These are phyloP conservation scores for Iselma pallidipennis DNA, from an alignment of 2,888 invertebrate genomes.

Conservation along the genomic window DNA sequence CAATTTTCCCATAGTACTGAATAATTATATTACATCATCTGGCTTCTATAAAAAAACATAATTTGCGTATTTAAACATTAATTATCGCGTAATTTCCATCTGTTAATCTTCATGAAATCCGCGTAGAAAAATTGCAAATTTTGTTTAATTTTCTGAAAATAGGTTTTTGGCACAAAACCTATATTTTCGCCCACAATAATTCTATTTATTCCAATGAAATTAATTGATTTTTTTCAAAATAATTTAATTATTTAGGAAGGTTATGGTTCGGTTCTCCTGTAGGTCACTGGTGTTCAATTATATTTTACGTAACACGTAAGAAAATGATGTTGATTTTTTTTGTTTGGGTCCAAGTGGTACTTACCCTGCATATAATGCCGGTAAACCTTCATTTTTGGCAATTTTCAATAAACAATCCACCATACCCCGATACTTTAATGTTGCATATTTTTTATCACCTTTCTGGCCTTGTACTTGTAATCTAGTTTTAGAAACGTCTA, in stretches of 20 bases:
- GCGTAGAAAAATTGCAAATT: no score
- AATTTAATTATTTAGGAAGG: background rate
- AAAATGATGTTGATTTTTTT: background rate
- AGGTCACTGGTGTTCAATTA: background rate
- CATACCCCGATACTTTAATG: conserved; percentile 87
- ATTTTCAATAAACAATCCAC: conserved; percentile 88
- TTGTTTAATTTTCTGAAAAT: no score
- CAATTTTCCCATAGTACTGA: background rate
- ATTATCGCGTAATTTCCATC: no score
- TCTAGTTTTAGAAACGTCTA: conserved; percentile 93
- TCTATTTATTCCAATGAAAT: no score
- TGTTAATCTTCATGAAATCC: no score
- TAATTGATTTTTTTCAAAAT: no score
- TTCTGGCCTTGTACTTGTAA: conserved; percentile 93
- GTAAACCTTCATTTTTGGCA: conserved; percentile 81
- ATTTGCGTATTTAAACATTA: no score
- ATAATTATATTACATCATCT: background rate
- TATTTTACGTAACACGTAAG: background rate
- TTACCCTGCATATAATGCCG: conserved; percentile 85
- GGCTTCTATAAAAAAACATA: background rate
- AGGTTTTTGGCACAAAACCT: no score
- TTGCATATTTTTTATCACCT: conserved; percentile 73
- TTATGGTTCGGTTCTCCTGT: background rate
- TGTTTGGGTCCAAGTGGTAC: background rate
- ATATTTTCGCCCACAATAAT: no score